Percentiles rank a stretch among this genome's conserved stretches.
These are phyloP conservation scores for Rattus norvegicus DNA, from an alignment of 2,113 vertebrate genomes.

Conservation along the genomic window DNA sequence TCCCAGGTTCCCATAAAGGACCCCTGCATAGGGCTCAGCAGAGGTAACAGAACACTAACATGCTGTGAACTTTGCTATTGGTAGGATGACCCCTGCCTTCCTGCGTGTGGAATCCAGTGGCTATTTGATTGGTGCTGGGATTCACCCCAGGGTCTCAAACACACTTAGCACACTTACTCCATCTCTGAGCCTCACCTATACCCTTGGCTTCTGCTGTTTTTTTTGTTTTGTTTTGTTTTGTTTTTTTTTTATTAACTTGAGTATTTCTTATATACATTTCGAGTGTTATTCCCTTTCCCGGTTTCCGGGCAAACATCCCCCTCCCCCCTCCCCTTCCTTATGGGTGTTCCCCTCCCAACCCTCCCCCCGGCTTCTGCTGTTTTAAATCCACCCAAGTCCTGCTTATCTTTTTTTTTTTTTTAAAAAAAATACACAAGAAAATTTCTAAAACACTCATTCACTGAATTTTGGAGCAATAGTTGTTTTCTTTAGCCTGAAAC, in stretches of 20 bases:
- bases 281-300: no score
- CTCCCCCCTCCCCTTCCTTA: no score
- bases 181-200: not conserved
- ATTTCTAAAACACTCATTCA: not conserved
- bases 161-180: not conserved
- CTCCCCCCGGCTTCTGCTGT: not conserved
- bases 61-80: fast-evolving
- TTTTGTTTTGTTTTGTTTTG: no score
- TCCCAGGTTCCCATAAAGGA: not conserved
- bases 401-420: not conserved
- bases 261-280: no score
- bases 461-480: not conserved
- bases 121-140: no score
- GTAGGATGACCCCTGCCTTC: not conserved
- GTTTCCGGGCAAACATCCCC: no score
- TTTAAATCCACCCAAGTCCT: not conserved
- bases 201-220: not conserved
- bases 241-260: no score
- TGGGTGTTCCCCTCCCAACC: no score
- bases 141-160: not conserved
- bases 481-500: not conserved
- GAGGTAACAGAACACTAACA: not conserved
- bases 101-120: not conserved
- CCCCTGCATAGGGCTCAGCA: not conserved
- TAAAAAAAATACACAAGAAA: conserved; percentile 4